Evolutionary conservation across 2,113 vertebrate species (phyloP), one percentile per base, ranked within the genome.

Genomic region (Pelecanoides urinatrix): DNA sequence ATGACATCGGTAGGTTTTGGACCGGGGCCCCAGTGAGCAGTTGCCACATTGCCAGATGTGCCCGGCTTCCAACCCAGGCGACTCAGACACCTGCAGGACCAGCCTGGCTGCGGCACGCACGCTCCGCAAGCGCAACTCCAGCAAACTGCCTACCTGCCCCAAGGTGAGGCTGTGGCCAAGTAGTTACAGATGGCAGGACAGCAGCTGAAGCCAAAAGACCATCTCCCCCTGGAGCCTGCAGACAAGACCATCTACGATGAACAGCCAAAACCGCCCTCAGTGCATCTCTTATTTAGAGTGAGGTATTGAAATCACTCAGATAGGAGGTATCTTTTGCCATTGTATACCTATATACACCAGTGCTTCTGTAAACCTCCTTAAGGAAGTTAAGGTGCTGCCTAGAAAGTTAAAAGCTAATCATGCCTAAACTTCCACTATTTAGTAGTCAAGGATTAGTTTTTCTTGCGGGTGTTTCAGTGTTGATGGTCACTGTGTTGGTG

Each of bases 371-470:
- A 89, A 66, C 62, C 90, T 89, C 66, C 68, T 73, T 2, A 34
- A 50, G 62, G 88, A 91, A 38, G 77, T 17, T n/a, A 71, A 63
- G 95, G 81, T 67, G 62, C 86, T 96, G 50, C 73, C 80, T 79
- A 70, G 71, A 72, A 55, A 56, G 23, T 72, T 45, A 65, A 79
- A 73, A 94, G 66, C 91, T 92, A 19, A 62, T 44, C 44, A 4
- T 30, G 44, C 85, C 94, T 94, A 19, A 95, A 53, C 87, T 94
- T 91, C 85, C 89, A 86, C 61, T 96, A 85, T 90, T 95, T 96
- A 92, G 92, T 97, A 92, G 89, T 52, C 88, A 70, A 91, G 80
- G 86, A 67, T 83, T 94, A 97, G 71, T 88, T 89, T 68, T 90
- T 93, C 91, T 79, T 50, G 86, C 0, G 22, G 92, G 86, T 92